Evolutionary conservation across 1,140 invertebrate species (phyloP).

Genomic region (Anastatus disparis): DNA sequence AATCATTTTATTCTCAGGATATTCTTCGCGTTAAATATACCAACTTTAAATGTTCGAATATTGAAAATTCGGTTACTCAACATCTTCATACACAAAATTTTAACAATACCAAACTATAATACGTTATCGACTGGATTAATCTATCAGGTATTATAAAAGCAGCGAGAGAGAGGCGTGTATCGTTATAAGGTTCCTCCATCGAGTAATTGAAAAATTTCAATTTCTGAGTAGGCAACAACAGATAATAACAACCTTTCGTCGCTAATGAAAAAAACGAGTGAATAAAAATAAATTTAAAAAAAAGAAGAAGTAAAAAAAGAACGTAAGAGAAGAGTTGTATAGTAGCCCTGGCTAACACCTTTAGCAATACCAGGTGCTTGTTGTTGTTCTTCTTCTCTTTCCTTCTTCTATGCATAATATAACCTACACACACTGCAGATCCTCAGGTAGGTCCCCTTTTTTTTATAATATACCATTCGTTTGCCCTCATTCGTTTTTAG

Average conservation of each 20-base stretch:
- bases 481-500: neutral
- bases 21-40: no score
- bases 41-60: no score
- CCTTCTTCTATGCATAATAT: conserved; percentile 40
- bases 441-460: neutral
- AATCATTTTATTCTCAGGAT: no score
- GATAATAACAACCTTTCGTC: conserved; percentile 41
- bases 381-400: no score
- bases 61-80: no score
- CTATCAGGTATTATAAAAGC: no score
- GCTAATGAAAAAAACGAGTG: neutral
- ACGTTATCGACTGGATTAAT: no score
- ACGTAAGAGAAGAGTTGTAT: conserved; percentile 1
- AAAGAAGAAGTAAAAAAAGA: neutral
- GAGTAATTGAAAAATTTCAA: conserved; percentile 41
- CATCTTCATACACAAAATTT: no score
- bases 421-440: conserved; percentile 7
- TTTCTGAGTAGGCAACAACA: conserved; percentile 37
- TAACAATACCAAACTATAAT: no score
- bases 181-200: neutral
- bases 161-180: neutral
- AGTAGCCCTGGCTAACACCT: conserved; percentile 33
- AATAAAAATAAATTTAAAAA: neutral
- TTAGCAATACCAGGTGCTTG: conserved; percentile 31
- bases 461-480: no score